These are phyloP conservation scores for Sialis fuliginosa DNA, from an alignment of 2,888 invertebrate species.

Conservation along the genomic window DNA sequence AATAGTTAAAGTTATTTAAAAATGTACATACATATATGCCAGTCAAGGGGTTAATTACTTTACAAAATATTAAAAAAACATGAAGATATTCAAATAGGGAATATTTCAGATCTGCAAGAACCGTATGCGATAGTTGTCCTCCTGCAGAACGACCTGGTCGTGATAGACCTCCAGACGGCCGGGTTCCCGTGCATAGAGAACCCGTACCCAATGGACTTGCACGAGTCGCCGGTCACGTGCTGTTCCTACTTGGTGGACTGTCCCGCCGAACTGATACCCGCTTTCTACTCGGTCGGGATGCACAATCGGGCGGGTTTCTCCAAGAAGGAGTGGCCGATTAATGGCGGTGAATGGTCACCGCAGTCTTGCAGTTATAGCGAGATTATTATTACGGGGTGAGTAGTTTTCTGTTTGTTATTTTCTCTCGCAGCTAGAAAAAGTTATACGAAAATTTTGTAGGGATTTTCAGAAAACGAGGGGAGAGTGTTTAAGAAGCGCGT, in stretches of 20 bases:
- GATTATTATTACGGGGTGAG: conserved; percentile 92
- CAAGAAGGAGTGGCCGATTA: conserved; percentile 89
- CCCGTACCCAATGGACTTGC: conserved; percentile 98
- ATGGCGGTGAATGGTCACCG: conserved; percentile 92
- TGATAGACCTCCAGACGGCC: conserved; percentile 85
- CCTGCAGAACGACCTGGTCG: conserved; percentile 92
- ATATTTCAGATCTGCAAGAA: conserved; percentile 72
- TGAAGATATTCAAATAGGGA: no score
- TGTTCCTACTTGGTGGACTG: conserved; percentile 96
- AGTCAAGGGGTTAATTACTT: no score
- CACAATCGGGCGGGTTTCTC: conserved; percentile 70
- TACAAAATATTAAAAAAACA: no score
- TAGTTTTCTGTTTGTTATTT: conserved; percentile 9
- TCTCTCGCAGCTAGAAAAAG: not conserved
- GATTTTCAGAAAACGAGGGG: no score
- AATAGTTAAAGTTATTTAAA: no score
- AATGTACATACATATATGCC: no score
- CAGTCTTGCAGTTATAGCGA: conserved; percentile 95
- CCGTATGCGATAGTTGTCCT: conserved; percentile 96
- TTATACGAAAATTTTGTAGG: not conserved
- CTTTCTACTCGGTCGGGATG: conserved; percentile 88
- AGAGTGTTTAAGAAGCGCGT: no score
- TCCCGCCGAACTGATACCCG: conserved; percentile 93
- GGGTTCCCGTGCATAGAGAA: conserved; percentile 99
- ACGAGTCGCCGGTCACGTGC: conserved; percentile 96